A percentile compares a stretch with the other conserved stretches of the same genome.
Conservation (phyloP, 2,113 vertebrate species). For the Amblyornis subalaris region DNA sequence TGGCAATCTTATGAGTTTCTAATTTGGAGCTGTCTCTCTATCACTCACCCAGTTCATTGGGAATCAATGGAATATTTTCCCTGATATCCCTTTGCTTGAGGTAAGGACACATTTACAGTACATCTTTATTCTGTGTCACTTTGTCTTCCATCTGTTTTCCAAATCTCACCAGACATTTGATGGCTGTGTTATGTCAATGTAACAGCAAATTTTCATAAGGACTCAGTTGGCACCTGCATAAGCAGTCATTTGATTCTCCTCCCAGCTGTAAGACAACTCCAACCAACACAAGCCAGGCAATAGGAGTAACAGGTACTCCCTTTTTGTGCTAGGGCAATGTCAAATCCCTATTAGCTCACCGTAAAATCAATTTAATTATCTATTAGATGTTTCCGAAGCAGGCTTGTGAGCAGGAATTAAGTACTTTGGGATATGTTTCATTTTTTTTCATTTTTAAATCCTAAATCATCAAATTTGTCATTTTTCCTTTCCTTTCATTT, state of each 20-base stretch:
- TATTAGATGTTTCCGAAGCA: background rate
- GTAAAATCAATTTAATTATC: background rate
- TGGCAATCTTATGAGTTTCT: background rate
- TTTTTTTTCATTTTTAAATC: background rate
- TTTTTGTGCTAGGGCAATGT: background rate
- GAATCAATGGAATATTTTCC: background rate
- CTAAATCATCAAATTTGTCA: background rate
- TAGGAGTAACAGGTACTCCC: background rate
- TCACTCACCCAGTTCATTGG: background rate
- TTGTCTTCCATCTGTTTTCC: background rate
- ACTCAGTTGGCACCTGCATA: background rate
- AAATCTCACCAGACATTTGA: background rate
- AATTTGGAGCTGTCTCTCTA: background rate
- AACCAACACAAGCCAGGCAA: background rate
- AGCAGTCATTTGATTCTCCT: background rate
- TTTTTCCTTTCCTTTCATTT: background rate
- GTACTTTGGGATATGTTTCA: background rate
- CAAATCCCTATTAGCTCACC: background rate
- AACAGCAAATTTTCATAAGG: background rate
- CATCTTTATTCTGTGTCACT: background rate
- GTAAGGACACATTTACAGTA: background rate
- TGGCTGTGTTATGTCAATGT: background rate
- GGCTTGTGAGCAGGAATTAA: background rate
- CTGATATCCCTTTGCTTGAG: background rate
- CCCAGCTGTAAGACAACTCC: background rate